Evolutionary conservation across 1,140 invertebrate genomes (phyloP).

Genomic region (Melipona quadrifasciata): DNA sequence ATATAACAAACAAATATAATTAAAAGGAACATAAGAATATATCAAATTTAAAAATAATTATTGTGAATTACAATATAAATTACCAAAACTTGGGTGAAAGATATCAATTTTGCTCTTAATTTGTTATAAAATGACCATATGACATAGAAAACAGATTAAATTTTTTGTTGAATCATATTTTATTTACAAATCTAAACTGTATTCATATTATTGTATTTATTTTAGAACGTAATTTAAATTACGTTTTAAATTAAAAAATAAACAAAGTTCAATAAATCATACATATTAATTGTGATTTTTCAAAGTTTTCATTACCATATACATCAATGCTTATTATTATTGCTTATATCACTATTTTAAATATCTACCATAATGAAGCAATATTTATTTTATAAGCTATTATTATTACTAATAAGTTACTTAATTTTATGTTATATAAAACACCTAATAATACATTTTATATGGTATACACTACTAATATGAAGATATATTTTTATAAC

Average conservation of each 20-base stretch:
- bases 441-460: slow-evolving; percentile 64
- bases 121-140: slow-evolving; percentile 3
- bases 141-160: slow-evolving; percentile 1
- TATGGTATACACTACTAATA: slow-evolving; percentile 26
- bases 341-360: slow-evolving; percentile 31
- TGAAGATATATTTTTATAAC: slow-evolving; percentile 20
- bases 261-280: neutral
- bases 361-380: slow-evolving; percentile 41
- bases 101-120: neutral
- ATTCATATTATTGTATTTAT: neutral
- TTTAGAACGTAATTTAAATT: neutral
- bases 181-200: slow-evolving; percentile 26
- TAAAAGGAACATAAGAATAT: neutral
- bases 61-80: neutral
- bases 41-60: slow-evolving; percentile 6
- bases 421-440: slow-evolving; percentile 64
- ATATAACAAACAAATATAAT: slow-evolving; percentile 12
- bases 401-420: slow-evolving; percentile 60
- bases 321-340: slow-evolving; percentile 9
- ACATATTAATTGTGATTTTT: neutral
- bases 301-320: neutral
- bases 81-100: neutral
- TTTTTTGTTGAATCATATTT: neutral
- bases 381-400: slow-evolving; percentile 46
- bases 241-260: neutral